phyloP scores from a whole-genome alignment of 2,888 invertebrate species.

The Criorhina ranunculi region DNA sequence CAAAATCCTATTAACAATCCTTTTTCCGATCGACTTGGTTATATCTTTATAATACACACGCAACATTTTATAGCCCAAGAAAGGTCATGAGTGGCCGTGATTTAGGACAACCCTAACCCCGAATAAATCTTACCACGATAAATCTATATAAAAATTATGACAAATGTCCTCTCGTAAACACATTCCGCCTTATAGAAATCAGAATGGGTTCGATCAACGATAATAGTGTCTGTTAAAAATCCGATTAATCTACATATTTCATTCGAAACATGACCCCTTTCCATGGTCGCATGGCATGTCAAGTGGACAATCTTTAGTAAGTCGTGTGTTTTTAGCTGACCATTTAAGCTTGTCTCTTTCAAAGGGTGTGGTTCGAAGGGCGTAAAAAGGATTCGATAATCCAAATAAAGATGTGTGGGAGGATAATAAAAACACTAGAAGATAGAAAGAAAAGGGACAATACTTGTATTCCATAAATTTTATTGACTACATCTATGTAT shows the following conservation, averaged over 20 bases:
- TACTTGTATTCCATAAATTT: slow-evolving; percentile 25
- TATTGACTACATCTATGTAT: slow-evolving; percentile 19
- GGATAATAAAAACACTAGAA: neutral
- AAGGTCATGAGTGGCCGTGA: slow-evolving; percentile 15
- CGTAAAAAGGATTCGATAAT: neutral
- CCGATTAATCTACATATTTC: slow-evolving; percentile 23
- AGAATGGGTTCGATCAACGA: slow-evolving; percentile 2
- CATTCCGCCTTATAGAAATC: neutral
- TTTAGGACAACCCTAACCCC: slow-evolving; percentile 9
- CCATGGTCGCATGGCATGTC: slow-evolving; percentile 14
- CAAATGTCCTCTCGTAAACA: slow-evolving; percentile 11
- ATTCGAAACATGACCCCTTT: neutral
- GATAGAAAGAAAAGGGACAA: slow-evolving; percentile 14
- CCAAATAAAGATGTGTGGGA: neutral
- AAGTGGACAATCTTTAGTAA: neutral
- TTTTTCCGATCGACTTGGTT: neutral
- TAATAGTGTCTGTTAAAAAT: slow-evolving; percentile 7
- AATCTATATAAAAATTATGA: slow-evolving; percentile 15
- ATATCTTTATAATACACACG: neutral
- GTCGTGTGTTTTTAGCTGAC: neutral
- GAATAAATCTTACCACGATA: slow-evolving; percentile 2
- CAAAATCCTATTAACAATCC: too few relatives aligned
- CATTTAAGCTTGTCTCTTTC: neutral
- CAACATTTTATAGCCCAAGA: neutral
- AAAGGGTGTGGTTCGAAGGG: neutral